Base-by-base conservation (phyloP, 2,113 vertebrate genomes). In the Zingel zingel region DNA sequence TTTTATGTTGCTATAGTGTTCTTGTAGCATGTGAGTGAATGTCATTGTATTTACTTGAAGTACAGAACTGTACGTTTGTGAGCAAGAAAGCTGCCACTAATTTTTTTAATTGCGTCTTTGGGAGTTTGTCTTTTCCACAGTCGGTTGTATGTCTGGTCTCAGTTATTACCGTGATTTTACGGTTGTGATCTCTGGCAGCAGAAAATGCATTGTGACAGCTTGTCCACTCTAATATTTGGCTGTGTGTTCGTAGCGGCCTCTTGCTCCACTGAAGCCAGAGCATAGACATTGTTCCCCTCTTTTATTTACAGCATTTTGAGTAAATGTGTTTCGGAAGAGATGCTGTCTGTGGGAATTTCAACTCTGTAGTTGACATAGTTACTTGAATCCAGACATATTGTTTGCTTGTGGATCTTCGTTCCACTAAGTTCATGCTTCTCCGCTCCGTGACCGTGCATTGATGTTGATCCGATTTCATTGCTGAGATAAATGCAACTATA, bases 191-290 rank as follows among this genome's bases (percentile, higher is more conserved):
- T 85, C 65, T 85, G 68, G 82, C 73, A 72, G 71, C 75, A 75
- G 86, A 76, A 88, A 88, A 89, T 74, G 71, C 59, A 56, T 51
- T 67, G 67, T 88, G 86, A 91, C 89, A 89, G 89, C 82, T 82
- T 85, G 89, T 92, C 86, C 82, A 62, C 21, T 84, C 56, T 67
- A 75, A 85, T 90, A 75, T 80, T 43, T 57, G 33, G 16, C 53
- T 43, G 10, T n/a, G 48, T 65, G 62, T 84, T 72, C 57, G 30
- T 45, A 4, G 8, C 68, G 13, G 68, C 61, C 36, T 66, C 67
- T 73, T 30, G 75, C 65, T 82, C 36, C 63, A 69, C 59, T 78
- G 59, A 59, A 66, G 65, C 57, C 18, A 33, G 74, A 77, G 74
- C 74, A 59, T 66, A 81, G 83, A 66, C 27, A 70, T 77, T 57